Base-by-base conservation (phyloP, 2,113 vertebrate genomes). In the Sorex fumeus region DNA sequence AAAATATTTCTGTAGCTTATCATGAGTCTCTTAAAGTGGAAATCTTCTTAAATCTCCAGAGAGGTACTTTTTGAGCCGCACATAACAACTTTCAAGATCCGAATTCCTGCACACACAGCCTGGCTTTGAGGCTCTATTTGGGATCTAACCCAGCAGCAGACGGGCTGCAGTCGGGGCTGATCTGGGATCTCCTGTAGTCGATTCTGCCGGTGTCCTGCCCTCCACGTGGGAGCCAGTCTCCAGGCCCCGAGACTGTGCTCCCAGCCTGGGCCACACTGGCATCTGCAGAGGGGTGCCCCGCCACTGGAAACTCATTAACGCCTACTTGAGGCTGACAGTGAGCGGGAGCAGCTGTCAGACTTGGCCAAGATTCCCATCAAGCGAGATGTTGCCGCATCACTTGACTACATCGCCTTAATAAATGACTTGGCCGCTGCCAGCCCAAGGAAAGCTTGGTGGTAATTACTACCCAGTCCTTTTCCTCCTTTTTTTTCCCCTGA, bases 221-320 rank as follows among this genome's bases (percentile, higher is more conserved):
- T 23, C 57, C 19, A 60, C 19, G 21, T 60, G 57, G 57, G 18
- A 60, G 57, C 18, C 53, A 23, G 21, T 23, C 18, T 23, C 18
- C 19, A 60, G 57, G 21, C 57, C 53, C 19, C 57, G 57, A 60
- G 57, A 60, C 18, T 19, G 57, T 60, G 57, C 21, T 60, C 57
- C 23, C 19, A 60, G 57, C 18, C 57, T 60, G 18, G 18, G 57
- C 94, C 97, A 96, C 92, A 95, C 91, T 84, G 90, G 95, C 97
- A 98, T 98, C 97, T 97, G 97, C 88, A 95, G 94, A 92, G 66
- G 93, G 95, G 94, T 90, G 94, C 96, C 97, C 95, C 93, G 96
- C 95, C 97, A 97, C 97, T 98, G 96, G 97, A 98, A 97, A 23
- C 97, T 98, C 98, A 98, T 98, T 97, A 98, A 97, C 97, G 97